Base-by-base conservation (phyloP, 2,797 vertebrate genomes). In the Pempheris klunzingeri region DNA sequence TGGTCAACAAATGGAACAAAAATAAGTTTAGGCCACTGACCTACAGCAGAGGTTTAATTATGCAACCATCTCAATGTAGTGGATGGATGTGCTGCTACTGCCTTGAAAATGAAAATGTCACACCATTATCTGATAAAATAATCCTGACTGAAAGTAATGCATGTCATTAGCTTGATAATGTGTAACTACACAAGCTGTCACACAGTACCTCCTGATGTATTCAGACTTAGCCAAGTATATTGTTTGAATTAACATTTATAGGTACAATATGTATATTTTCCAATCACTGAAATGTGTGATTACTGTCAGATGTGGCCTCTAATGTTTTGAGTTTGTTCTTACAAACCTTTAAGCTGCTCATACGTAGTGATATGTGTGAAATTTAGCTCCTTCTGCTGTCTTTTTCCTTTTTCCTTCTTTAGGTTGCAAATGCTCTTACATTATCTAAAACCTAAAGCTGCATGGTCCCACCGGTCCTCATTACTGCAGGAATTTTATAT, bases 401-500 rank as follows among this genome's bases (percentile, higher is more conserved):
- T 9, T 14, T 44, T 47, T 32, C 4, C 9, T 11, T 38, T 38
- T 63, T 39, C 3, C 63, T 44, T 17, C 4, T 20, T 7, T 58
- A 4, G 0, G 13, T 68, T 39, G 18, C 28, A 67, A 64, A 68
- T 66, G 24, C 52, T 64, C n/a, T 60, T 30, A 34, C 30, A 72
- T 15, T 41, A 58, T 67, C 28, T 46, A 59, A 73, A 76, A 76
- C 39, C 26, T 65, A 58, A 78, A 65, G 49, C 68, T 52, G 14
- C 14, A 15, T 5, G 4, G 17, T 61, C 78, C 52, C 78, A 28
- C 11, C 61, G 52, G 66, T 78, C 61, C 49, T 84, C 74, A 81
- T 83, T 83, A 78, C 49, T 30, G 52, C 24, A 14, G 5, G 36
- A 74, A 54, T 59, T 82, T 74, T 77, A n/a, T n/a, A n/a, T n/a